These are phyloP conservation scores for Styela plicata DNA, from an alignment of 23 tunicate species.

Conservation along the genomic window DNA sequence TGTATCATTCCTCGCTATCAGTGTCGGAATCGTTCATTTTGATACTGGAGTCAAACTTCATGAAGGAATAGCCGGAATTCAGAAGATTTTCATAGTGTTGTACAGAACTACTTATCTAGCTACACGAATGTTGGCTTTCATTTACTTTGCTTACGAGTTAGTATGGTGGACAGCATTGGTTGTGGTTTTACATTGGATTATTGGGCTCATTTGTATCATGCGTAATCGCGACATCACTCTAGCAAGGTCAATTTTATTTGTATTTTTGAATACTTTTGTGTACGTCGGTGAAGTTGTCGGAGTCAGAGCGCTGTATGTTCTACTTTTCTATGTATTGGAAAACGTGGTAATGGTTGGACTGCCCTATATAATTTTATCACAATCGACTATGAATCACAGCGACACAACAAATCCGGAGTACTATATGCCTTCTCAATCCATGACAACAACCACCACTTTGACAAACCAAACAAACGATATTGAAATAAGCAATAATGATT, in stretches of 20 bases:
- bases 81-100: conserved; percentile 4
- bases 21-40: conserved; percentile 3
- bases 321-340: background rate
- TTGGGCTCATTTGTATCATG: conserved; percentile 7
- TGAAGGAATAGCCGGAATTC: background rate
- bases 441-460: background rate
- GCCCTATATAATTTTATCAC: background rate
- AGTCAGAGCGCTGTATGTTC: background rate
- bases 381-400: background rate
- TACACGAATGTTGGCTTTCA: conserved; percentile 20
- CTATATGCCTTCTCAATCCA: background rate
- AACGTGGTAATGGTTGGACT: conserved; percentile 12
- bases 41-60: conserved; percentile 3
- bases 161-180: background rate
- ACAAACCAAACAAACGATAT: background rate
- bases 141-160: conserved; percentile 7
- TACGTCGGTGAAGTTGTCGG: conserved; percentile 21
- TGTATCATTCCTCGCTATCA: conserved; percentile 1
- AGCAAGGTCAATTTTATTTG: conserved; percentile 12
- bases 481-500: background rate
- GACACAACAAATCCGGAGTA: background rate
- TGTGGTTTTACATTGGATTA: background rate
- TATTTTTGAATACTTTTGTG: conserved; percentile 21
- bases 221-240: background rate
- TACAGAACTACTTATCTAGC: conserved; percentile 20